Percentiles rank a stretch among this genome's conserved stretches.
Evolutionary conservation across 2,113 vertebrate genomes (phyloP).

Genomic region (Eidolon helvum): DNA sequence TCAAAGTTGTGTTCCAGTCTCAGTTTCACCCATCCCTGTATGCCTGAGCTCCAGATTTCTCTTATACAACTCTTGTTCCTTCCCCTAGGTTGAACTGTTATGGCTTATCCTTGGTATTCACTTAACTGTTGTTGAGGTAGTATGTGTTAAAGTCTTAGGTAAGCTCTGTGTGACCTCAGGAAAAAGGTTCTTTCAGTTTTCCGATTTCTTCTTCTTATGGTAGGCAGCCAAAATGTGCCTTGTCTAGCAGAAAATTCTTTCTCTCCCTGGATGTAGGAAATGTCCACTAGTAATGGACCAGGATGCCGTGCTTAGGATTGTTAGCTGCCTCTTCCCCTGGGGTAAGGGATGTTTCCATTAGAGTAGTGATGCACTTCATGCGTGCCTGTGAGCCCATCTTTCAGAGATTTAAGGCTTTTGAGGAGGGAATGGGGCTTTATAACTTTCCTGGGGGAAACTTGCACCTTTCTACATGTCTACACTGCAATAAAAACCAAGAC

Average conservation of each 20-base stretch:
- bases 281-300: neutral
- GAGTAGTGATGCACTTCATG: neutral
- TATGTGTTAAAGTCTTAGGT: neutral
- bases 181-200: neutral
- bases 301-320: neutral
- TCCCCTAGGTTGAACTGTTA: neutral
- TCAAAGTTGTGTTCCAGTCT: neutral
- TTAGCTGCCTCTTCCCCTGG: neutral
- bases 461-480: neutral
- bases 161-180: neutral
- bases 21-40: neutral
- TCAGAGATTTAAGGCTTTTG: neutral
- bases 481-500: neutral
- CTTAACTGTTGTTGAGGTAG: neutral
- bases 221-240: neutral
- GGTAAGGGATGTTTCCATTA: neutral
- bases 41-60: neutral
- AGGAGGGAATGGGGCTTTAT: neutral
- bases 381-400: neutral
- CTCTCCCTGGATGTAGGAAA: neutral
- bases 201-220: neutral
- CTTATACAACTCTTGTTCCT: neutral
- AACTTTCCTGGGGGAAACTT: neutral
- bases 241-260: neutral
- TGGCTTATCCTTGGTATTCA: neutral